Base-by-base conservation (phyloP, 2,113 vertebrate genomes). In the Atractosteus spatula region DNA sequence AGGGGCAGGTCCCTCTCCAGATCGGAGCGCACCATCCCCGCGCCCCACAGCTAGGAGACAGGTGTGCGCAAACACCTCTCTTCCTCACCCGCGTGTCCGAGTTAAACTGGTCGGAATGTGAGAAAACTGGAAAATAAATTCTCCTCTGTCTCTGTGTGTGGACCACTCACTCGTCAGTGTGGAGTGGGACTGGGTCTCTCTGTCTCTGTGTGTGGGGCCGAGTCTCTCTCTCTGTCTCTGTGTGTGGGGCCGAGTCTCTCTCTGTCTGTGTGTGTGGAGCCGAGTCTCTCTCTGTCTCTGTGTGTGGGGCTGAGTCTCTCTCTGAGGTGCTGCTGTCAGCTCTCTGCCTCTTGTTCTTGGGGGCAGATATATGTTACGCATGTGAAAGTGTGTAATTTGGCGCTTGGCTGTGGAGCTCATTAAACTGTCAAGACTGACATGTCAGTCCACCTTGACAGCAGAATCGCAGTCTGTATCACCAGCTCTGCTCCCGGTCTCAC, bases 311-410 rank as follows among this genome's bases (percentile, higher is more conserved):
- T 56, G 63, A 62, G 61, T 69, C 3, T 4, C 55, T 41, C 17
- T 55, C 12, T 29, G 16, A 70, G 42, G 54, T 7, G 29, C 41
- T 51, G 5, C 47, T 2, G 8, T 10, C 8, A 51, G 47, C 47
- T 51, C 5, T 51, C 47, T 51, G 5, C 47, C 17, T 29, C 47
- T 10, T 51, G 47, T 10, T 51, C 74, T 75, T 45, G 64, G 2
- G 17, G 75, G 75, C 66, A 75, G 70, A 78, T 90, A 87, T 90
- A 92, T 86, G 82, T 73, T 67, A 76, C 77, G 57, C 2, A 43
- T 79, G 75, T 69, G 76, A 79, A 81, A 70, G 81, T 87, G 89
- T 74, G 86, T 76, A 79, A 92, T 92, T 86, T 91, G 74, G 65
- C 86, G 42, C 73, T 57, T 55, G 59, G 55, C 11, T 78, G 89